Base-by-base conservation (phyloP, 35 echinoderm and acorn worm species). In the Lytechinus pictus region DNA sequence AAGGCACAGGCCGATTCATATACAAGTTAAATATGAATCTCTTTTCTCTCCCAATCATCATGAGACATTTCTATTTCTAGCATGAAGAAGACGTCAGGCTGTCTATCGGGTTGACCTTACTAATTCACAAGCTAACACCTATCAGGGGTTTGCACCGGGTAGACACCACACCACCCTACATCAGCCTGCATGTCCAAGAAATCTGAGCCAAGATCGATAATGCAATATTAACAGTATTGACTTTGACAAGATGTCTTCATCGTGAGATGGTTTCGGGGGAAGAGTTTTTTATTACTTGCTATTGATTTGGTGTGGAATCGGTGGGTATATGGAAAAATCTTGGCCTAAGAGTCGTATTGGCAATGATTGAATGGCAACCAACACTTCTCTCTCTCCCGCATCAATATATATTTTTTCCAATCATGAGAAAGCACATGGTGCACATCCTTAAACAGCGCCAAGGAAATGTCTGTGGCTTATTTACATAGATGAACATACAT, bases 101-200 rank as follows among this genome's bases (percentile, higher is more conserved):
- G 66, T 79, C 66, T 79, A 79, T 79, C 8, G 66, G 33, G 21
- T 79, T 79, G 66, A 79, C 66, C 66, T 79, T 79, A 79, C 66
- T 79, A 79, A 79, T 79, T 79, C 66, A 79, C 66, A 79, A 79
- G 66, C 66, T 79, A 79, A 79, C 66, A 79, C 66, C 66, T n/a
- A 79, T 19, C 66, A 79, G 66, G 21, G 66, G 66, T 79, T 79
- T 79, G 16, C 66, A 79, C 12, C 24, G 61, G 61, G 61, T 71
- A 71, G 61, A 19, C 61, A 71, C 8, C 24, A 21, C 24, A 19
- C 61, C 13, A 71, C 24, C 61, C 14, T 24, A 24, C 66, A 79
- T 5, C 66, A 16, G 16, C 66, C 66, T 44, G 33, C 33, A 44
- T 24, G 66, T 79, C 66, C 2, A 79, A 79, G 19, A 79, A 24